Percentiles rank a stretch among this genome's conserved stretches.
phyloP scores from a whole-genome alignment of 2,113 vertebrate species.

The Perognathus longimembris region DNA sequence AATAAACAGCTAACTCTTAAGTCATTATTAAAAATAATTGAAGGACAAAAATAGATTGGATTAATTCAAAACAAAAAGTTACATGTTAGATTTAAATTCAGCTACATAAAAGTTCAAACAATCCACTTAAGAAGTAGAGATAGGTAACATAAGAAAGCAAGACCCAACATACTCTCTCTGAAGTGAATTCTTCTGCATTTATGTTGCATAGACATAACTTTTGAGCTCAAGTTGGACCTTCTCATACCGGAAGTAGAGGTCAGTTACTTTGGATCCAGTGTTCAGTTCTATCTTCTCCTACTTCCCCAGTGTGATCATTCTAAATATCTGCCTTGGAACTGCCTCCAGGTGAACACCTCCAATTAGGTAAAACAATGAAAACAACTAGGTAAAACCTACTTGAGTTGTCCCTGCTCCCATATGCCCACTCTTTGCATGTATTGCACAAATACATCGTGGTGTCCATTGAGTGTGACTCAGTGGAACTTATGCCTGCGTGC shows the following conservation, averaged over 20 bases:
- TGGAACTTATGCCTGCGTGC: neutral
- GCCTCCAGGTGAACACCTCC: neutral
- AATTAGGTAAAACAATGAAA: too few relatives aligned
- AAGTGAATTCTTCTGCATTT: neutral
- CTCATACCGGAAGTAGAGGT: neutral
- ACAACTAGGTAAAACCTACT: neutral
- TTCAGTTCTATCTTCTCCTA: neutral
- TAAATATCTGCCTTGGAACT: neutral
- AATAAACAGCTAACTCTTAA: neutral
- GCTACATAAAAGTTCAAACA: neutral
- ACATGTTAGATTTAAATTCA: neutral
- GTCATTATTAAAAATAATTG: neutral
- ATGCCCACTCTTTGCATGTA: neutral
- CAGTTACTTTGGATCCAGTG: neutral
- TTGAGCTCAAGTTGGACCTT: neutral
- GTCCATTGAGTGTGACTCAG: too few relatives aligned
- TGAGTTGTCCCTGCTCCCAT: neutral
- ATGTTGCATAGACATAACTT: neutral
- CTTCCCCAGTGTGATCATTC: neutral
- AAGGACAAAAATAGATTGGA: conserved; percentile 13
- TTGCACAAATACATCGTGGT: neutral
- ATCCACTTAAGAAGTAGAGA: neutral
- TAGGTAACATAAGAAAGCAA: neutral
- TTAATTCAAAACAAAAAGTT: neutral
- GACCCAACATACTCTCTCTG: neutral